These are phyloP conservation scores for Tetragonula carbonaria DNA, from an alignment of 2,888 invertebrate species.

Conservation along the genomic window DNA sequence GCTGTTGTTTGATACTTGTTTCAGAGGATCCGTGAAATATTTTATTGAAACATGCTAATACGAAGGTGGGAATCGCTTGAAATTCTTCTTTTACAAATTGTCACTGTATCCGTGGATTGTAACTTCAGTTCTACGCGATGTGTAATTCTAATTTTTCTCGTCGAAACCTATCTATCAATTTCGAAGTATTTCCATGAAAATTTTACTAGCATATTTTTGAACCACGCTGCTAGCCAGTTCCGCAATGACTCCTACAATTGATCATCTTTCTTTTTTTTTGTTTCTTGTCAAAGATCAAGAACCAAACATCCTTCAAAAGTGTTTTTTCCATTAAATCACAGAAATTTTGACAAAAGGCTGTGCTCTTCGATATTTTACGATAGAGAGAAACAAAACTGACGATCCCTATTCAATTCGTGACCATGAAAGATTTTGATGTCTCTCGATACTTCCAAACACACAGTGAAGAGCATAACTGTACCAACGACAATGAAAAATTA, in stretches of 20 bases:
- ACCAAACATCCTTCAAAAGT: background rate
- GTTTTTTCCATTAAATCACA: background rate
- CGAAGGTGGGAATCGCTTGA: background rate
- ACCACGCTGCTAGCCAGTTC: background rate
- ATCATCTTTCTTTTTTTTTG: background rate
- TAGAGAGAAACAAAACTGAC: too few relatives aligned
- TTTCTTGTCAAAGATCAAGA: background rate
- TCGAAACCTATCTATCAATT: background rate
- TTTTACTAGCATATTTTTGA: background rate
- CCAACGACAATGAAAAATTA: too few relatives aligned
- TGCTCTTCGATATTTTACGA: too few relatives aligned
- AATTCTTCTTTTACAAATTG: background rate
- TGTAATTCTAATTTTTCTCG: background rate
- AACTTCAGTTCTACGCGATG: accelerated
- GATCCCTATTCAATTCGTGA: too few relatives aligned
- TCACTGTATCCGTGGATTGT: background rate
- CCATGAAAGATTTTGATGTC: too few relatives aligned
- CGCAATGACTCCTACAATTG: background rate
- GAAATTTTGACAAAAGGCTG: background rate
- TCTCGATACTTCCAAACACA: too few relatives aligned
- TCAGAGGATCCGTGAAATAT: background rate
- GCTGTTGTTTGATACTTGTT: background rate
- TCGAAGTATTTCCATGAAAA: background rate
- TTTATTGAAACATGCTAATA: background rate
- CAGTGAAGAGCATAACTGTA: too few relatives aligned